A percentile compares a stretch with the other conserved stretches of the same genome.
Conservation (phyloP, 2,888 invertebrate genomes). For the Anarsia innoxiella region DNA sequence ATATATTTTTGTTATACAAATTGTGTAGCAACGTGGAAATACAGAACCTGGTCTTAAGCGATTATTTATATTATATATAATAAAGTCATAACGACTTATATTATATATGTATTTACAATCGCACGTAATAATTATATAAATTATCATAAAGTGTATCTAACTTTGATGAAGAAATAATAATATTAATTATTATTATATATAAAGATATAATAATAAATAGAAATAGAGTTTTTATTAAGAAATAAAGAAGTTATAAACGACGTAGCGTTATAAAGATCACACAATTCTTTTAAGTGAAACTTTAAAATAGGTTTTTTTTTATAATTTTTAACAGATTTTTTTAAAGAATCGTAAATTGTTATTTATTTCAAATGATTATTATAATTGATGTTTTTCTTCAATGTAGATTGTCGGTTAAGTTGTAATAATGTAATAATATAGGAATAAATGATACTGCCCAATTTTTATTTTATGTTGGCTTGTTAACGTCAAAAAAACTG, state of each 20-base stretch:
- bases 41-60: slow-evolving; percentile 25
- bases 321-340: slow-evolving; percentile 71
- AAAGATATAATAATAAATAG: slow-evolving; percentile 75
- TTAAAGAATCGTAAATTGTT: slow-evolving; percentile 68
- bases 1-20: slow-evolving; percentile 27
- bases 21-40: slow-evolving; percentile 29
- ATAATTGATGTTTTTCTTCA: slow-evolving; percentile 66
- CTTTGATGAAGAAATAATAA: slow-evolving; percentile 69
- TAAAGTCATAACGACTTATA: slow-evolving; percentile 25
- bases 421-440: slow-evolving; percentile 70
- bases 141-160: slow-evolving; percentile 68
- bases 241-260: slow-evolving; percentile 61
- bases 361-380: slow-evolving; percentile 75
- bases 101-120: slow-evolving; percentile 47
- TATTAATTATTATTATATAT: slow-evolving; percentile 70
- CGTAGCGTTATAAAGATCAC: slow-evolving; percentile 61
- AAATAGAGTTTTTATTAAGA: slow-evolving; percentile 73
- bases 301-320: slow-evolving; percentile 55
- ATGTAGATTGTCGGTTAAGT: slow-evolving; percentile 61
- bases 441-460: slow-evolving; percentile 68
- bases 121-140: slow-evolving; percentile 48
- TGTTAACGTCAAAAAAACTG: slow-evolving; percentile 28
- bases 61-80: slow-evolving; percentile 25
- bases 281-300: slow-evolving; percentile 53
- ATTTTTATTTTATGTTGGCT: slow-evolving; percentile 48